Percentiles rank a stretch among this genome's conserved stretches.
phyloP scores from a whole-genome alignment of 2,888 invertebrate genomes.

The Girardia tigrina region DNA sequence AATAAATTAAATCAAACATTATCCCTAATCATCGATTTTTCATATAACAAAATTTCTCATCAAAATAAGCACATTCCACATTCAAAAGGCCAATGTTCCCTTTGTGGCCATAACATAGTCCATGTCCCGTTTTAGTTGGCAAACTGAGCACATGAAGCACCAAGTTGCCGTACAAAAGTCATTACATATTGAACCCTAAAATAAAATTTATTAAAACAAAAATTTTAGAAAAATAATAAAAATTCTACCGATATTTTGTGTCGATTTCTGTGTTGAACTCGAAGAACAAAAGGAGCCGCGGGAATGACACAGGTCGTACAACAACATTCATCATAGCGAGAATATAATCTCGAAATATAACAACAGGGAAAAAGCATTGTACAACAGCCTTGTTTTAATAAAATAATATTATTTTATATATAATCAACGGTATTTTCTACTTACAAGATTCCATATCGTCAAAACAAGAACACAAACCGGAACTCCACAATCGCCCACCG shows the following conservation, averaged over 20 bases:
- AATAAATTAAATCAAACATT: too few relatives aligned
- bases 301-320: neutral
- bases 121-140: constrained; percentile 1
- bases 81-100: neutral
- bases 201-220: neutral
- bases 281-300: neutral
- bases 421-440: neutral
- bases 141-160: neutral
- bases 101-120: neutral
- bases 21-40: too few relatives aligned
- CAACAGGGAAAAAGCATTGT: neutral
- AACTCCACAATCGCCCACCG: constrained; percentile 12
- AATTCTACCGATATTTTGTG: neutral
- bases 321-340: neutral
- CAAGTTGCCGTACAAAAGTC: neutral
- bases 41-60: too few relatives aligned
- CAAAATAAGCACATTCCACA: too few relatives aligned
- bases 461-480: constrained; percentile 13
- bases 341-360: neutral
- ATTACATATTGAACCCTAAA: neutral
- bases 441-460: neutral
- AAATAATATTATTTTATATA: neutral
- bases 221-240: neutral
- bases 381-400: neutral
- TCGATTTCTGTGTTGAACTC: constrained; percentile 27